Evolutionary conservation across 2,113 vertebrate genomes (phyloP).

Genomic region (Cyphomyrus discorhynchus): DNA sequence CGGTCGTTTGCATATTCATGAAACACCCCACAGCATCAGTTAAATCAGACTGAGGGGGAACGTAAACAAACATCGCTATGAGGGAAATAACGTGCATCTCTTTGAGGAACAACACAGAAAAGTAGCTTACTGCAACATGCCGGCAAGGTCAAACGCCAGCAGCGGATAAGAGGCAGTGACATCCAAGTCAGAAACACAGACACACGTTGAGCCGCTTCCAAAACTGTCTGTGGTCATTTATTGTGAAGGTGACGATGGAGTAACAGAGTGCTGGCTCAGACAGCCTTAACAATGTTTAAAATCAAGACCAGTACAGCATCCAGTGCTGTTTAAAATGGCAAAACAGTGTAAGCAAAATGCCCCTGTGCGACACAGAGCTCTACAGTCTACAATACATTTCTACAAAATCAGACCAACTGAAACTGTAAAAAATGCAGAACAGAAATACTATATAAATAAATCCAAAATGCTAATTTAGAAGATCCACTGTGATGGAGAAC

Average conservation of each 20-base stretch:
- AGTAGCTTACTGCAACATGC: not conserved
- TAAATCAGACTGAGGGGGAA: not conserved
- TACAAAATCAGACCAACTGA: not conserved
- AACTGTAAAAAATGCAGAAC: not conserved
- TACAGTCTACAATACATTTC: not conserved
- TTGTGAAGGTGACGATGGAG: not conserved
- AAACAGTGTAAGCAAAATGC: not conserved
- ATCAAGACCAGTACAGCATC: not conserved
- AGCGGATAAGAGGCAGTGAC: not conserved
- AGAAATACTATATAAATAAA: not conserved
- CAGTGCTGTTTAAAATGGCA: not conserved
- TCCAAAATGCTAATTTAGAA: not conserved
- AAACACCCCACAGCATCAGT: conserved; percentile 1
- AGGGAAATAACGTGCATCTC: not conserved
- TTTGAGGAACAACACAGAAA: not conserved
- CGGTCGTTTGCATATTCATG: conserved; percentile 6
- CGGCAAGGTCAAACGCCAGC: conserved; percentile 13
- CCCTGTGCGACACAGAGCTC: not conserved
- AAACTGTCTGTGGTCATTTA: conserved; percentile 20
- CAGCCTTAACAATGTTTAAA: not conserved
- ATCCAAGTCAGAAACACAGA: conserved; percentile 1
- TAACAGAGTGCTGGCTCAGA: not conserved
- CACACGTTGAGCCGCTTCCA: conserved; percentile 11
- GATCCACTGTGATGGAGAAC: not conserved
- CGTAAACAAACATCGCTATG: not conserved